Percentiles rank a stretch among this genome's conserved stretches.
phyloP scores from a whole-genome alignment of 1,140 invertebrate species.

The Drosophila elegans region DNA sequence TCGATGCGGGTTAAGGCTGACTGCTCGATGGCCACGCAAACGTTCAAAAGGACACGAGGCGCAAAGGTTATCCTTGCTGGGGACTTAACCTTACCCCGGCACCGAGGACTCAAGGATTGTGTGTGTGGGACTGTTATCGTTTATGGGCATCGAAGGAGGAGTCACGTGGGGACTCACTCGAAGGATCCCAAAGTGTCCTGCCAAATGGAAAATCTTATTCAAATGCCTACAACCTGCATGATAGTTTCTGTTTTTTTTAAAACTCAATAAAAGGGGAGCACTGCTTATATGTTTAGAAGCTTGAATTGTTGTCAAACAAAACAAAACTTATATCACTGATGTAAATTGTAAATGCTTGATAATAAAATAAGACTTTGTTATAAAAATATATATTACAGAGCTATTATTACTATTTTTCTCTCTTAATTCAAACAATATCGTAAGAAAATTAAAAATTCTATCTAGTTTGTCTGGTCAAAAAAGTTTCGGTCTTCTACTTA shows the following conservation, averaged over 20 bases:
- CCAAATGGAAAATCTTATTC: background rate
- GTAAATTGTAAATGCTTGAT: no score
- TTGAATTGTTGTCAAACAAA: no score
- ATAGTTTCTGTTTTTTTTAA: constrained; percentile 1
- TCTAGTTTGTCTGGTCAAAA: no score
- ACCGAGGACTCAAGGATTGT: constrained; percentile 8
- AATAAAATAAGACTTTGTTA: no score
- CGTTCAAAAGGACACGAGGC: constrained; percentile 12
- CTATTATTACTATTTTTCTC: no score
- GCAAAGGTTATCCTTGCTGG: constrained; percentile 25
- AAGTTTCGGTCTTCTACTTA: no score
- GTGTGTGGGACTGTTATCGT: constrained; percentile 21
- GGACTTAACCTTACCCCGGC: constrained; percentile 2
- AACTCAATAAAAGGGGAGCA: background rate
- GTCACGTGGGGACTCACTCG: background rate
- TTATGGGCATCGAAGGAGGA: constrained; percentile 5
- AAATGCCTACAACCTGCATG: background rate
- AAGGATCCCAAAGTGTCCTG: background rate
- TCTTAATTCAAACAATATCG: no score
- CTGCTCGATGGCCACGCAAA: constrained; percentile 38
- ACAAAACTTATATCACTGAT: no score
- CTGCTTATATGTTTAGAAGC: background rate
- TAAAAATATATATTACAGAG: no score
- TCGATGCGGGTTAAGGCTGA: constrained; percentile 49
- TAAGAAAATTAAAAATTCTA: no score